Base-by-base conservation (phyloP, 2,888 invertebrate genomes). In the Cantharis nigra region DNA sequence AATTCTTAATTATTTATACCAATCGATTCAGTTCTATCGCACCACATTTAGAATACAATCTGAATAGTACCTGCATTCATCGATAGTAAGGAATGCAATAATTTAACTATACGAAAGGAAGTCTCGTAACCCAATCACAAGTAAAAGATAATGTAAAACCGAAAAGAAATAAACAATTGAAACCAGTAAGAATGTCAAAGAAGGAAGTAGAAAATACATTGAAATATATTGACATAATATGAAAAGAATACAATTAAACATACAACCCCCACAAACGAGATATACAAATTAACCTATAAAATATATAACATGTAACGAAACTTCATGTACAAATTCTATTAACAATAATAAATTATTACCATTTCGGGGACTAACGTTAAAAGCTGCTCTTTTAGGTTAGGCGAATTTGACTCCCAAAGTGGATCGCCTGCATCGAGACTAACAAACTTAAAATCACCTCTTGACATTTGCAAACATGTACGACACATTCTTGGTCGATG, bases 381-480 rank as follows among this genome's bases (percentile, higher is more conserved):
- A 75, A 78, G 63, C 28, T 78, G 78, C 33, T 70, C 75, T 78
- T 78, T 78, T 33, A 78, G 78, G 78, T 78, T 78, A 78, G 78
- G 78, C 62, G 76, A 75, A 76, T 76, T 78, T n/a, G 75, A 76
- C 23, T 78, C 75, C 78, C 78, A 78, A 63, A 78, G 75, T 63
- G 78, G 78, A 76, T 78, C 78, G 3, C 70, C 75, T 26, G 71
- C 70, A 76, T 78, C 78, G 64, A 78, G 78, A 65, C 69, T 75
- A 18, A 78, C 78, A 69, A 78, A 78, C 73, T 78, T 78, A 74
- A 78, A 78, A 73, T 78, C 78, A 63, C 78, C 78, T 74, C 78
- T 72, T 26, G 75, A 73, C 78, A 78, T 78, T 76, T 78, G 78
- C 33, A 78, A 73, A 78, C 78, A 78, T 23, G 78, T 78, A 63